A percentile compares a stretch with the other conserved stretches of the same genome.
These are phyloP conservation scores for Micropterix aruncella DNA, from an alignment of 2,888 invertebrate species.

Conservation along the genomic window DNA sequence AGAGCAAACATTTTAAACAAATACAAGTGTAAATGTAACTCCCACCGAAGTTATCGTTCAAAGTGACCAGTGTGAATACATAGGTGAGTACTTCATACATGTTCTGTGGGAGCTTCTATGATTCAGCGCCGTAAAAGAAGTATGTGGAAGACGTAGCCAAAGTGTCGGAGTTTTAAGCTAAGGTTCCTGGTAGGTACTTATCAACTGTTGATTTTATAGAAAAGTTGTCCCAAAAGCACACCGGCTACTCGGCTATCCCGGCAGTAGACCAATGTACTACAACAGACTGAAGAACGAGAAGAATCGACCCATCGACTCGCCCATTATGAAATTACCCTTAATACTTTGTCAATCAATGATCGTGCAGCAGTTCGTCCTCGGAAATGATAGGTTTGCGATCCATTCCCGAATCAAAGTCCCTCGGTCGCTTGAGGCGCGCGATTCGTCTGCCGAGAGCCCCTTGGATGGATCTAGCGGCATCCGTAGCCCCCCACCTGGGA, in stretches of 20 bases:
- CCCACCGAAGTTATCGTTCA: no score
- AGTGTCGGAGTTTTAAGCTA: no score
- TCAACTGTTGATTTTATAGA: no score
- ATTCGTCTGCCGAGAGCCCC: conserved; percentile 28
- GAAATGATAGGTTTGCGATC: conserved; percentile 33
- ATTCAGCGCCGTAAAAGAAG: no score
- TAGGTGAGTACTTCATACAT: no score
- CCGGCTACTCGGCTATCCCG: conserved; percentile 4
- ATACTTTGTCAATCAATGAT: conserved; percentile 21
- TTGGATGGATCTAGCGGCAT: conserved; percentile 29
- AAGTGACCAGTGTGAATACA: no score
- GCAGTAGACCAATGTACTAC: conserved; percentile 13
- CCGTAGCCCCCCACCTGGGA: conserved; percentile 34
- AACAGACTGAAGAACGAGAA: conserved; percentile 11
- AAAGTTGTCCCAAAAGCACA: conserved; percentile 2
- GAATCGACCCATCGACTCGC: conserved; percentile 7
- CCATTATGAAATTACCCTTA: no score
- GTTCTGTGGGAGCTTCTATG: no score
- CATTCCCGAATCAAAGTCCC: conserved; percentile 14
- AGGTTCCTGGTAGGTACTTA: no score
- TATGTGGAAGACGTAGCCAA: no score
- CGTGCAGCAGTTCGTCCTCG: conserved; percentile 31
- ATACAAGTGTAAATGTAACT: no score
- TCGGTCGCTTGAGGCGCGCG: conserved; percentile 21
- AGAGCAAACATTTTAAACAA: no score